phyloP scores from a whole-genome alignment of 1,140 invertebrate species.

The Sinonovacula constricta region DNA sequence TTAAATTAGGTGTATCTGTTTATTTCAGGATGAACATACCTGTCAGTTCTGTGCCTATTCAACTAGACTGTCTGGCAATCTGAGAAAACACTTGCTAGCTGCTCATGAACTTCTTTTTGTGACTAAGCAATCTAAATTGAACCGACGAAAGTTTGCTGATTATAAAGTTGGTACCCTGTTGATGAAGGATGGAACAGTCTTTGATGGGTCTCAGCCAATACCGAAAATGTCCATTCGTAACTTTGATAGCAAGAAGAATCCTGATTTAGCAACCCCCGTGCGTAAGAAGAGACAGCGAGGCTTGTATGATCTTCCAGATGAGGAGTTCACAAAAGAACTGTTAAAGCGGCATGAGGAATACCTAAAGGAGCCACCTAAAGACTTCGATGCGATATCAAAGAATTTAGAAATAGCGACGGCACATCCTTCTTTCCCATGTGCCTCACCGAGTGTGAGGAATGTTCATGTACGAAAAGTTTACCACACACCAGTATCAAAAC shows the following conservation, averaged over 20 bases:
- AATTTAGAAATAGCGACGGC: constrained; percentile 15
- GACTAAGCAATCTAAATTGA: not conserved
- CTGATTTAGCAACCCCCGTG: not conserved
- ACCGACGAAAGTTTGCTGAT: not conserved
- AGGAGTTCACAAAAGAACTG: constrained; percentile 36
- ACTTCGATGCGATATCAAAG: constrained; percentile 12
- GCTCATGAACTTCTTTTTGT: constrained; percentile 28
- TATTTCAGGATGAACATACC: not conserved
- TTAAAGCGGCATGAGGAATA: constrained; percentile 29
- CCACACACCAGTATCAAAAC: constrained; percentile 22
- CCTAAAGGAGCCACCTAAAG: constrained; percentile 9
- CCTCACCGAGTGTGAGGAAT: constrained; percentile 36
- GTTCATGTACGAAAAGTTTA: constrained; percentile 30
- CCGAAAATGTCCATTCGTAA: not conserved
- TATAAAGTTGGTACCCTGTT: constrained; percentile 20
- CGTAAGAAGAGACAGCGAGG: not conserved
- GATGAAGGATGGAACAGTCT: constrained; percentile 16
- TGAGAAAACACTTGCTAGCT: constrained; percentile 16
- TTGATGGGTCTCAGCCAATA: constrained; percentile 1
- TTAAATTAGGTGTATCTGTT: too few relatives aligned
- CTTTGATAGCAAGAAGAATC: not conserved
- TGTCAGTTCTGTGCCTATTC: constrained; percentile 14
- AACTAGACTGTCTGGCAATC: constrained; percentile 8
- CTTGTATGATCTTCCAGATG: constrained; percentile 18
- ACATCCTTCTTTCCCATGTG: constrained; percentile 40